Base-by-base conservation (phyloP, 2,797 vertebrate genomes). In the Gastrophryne carolinensis region DNA sequence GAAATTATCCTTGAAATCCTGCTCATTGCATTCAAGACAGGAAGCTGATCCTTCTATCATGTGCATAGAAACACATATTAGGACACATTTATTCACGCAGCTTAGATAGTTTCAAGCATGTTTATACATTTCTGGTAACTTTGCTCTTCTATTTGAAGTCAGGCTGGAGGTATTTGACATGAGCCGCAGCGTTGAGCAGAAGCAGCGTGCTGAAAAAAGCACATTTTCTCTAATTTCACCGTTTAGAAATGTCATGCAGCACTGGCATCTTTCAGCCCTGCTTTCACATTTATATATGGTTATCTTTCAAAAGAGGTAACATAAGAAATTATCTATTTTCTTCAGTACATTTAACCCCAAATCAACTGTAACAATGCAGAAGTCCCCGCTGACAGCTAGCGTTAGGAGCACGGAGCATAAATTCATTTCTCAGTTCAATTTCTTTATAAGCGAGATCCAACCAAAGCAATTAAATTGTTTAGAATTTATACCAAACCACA, bases 291-390 rank as follows among this genome's bases (percentile, higher is more conserved):
- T 58, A 81, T 81, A 63, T 74, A 81, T 82, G 84, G 87, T 83
- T 86, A 81, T 70, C 81, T 30, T 80, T 84, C 77, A 0, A 77
- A n/a, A 64, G n/a, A 50, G 37, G 75, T 81, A 89, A 88, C 75
- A 76, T 35, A 12, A 63, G 23, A 87, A 86, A 84, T 80, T 80
- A 83, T 72, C 32, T 29, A 80, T 83, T 88, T 85, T 87, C 83
- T 83, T 82, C 85, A 86, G 81, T 73, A 87, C 87, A 87, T 91
- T 90, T 90, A 87, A 85, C 80, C 82, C 84, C 81, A 88, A 90
- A 88, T 88, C 80, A 89, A 62, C 79, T 82, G 80, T 82, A 84
- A 88, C 35, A 82, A 79, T 74, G 82, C 86, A 85, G 83, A 81
- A 80, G 78, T 88, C 81, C 77, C 81, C 83, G 72, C 65, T 85